phyloP scores from a whole-genome alignment of 1,140 invertebrate genomes.

The Alviniconcha marisindica region DNA sequence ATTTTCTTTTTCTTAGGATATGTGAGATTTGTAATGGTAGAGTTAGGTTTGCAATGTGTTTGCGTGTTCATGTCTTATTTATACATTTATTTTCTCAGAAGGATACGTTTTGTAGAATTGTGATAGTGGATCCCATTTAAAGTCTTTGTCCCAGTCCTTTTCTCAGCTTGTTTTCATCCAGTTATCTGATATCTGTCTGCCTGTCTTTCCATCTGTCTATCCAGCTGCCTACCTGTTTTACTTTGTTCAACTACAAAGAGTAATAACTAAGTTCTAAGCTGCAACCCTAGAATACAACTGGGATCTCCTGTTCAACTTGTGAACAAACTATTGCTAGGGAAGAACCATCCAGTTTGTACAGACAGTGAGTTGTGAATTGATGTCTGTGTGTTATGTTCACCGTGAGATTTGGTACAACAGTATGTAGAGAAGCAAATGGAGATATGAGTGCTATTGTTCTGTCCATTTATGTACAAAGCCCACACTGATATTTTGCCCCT shows the following conservation, averaged over 20 bases:
- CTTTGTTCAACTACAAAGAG: not conserved
- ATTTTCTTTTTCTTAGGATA: not conserved
- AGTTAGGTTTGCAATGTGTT: slow-evolving; percentile 12
- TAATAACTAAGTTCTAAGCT: not conserved
- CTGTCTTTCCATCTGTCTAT: too few species aligned
- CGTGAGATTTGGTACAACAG: slow-evolving; percentile 28
- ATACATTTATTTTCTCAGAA: slow-evolving; percentile 9
- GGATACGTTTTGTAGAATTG: not conserved
- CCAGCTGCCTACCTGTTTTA: not conserved
- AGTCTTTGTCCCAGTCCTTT: not conserved
- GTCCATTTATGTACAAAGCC: slow-evolving; percentile 39
- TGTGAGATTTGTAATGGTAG: not conserved
- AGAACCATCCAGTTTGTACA: slow-evolving; percentile 31
- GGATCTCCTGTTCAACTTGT: slow-evolving; percentile 20
- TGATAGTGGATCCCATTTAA: not conserved
- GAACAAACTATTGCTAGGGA: slow-evolving; percentile 5
- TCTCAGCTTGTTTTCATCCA: not conserved
- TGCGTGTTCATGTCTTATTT: slow-evolving; percentile 14
- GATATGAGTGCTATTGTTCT: slow-evolving; percentile 37
- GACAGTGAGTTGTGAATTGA: slow-evolving; percentile 27
- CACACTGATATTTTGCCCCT: slow-evolving; percentile 36
- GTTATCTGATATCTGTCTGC: not conserved
- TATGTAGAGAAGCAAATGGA: slow-evolving; percentile 30
- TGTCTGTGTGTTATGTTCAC: slow-evolving; percentile 25
- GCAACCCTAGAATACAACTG: not conserved